Conservation (phyloP, 2,888 invertebrate species). For the Syrista parreyssii region DNA sequence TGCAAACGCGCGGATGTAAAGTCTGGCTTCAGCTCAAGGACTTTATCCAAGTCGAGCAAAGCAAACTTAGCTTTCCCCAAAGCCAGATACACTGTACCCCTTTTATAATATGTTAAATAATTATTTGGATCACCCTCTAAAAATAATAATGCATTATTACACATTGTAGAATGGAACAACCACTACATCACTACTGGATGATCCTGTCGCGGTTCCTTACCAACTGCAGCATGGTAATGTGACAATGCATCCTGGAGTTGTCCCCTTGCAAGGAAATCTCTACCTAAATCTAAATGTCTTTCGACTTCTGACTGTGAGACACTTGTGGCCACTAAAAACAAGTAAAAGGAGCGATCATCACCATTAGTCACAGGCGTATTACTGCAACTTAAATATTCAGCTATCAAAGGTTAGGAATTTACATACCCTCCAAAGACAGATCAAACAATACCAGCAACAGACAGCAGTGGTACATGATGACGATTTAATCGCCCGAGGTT, state of each 20-base stretch:
- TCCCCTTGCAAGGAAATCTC: slow-evolving; percentile 89
- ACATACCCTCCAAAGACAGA: slow-evolving; percentile 57
- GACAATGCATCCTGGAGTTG: slow-evolving; percentile 96
- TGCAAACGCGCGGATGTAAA: slow-evolving; percentile 89
- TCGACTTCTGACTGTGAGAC: slow-evolving; percentile 84
- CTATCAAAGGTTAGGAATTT: slow-evolving; percentile 47
- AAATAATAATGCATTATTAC: slow-evolving; percentile 1
- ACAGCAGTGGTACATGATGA: slow-evolving; percentile 57
- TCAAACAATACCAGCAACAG: slow-evolving; percentile 56
- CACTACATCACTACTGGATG: too few relatives aligned
- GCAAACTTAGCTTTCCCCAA: slow-evolving; percentile 96
- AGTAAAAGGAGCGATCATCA: background rate
- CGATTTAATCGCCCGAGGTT: background rate
- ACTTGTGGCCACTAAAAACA: slow-evolving; percentile 75
- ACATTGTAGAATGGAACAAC: background rate
- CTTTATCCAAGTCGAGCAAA: slow-evolving; percentile 91
- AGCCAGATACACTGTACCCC: slow-evolving; percentile 96
- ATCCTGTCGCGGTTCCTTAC: slow-evolving; percentile 67
- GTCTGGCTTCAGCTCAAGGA: slow-evolving; percentile 93
- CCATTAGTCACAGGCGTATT: background rate
- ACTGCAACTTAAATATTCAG: background rate
- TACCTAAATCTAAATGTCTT: slow-evolving; percentile 93
- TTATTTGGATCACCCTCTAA: slow-evolving; percentile 95
- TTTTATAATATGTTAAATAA: slow-evolving; percentile 94
- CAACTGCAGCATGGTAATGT: slow-evolving; percentile 98